Conservation (phyloP, 2,888 invertebrate species). For the Lucinisca nassula region DNA sequence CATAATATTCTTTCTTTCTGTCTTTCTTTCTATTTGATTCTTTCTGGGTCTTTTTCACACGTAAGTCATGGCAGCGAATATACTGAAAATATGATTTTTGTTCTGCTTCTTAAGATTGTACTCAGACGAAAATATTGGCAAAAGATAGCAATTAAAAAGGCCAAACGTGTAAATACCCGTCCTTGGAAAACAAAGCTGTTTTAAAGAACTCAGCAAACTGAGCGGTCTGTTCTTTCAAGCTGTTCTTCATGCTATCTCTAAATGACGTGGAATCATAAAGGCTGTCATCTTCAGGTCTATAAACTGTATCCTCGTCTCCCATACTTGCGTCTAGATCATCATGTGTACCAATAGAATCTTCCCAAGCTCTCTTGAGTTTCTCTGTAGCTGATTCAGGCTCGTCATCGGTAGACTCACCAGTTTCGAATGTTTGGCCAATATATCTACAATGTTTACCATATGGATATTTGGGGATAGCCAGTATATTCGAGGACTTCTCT, state of each 20-base stretch:
- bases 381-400: constrained; percentile 41
- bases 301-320: constrained; percentile 40
- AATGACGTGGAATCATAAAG: constrained; percentile 42
- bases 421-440: constrained; percentile 60
- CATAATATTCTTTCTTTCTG: no score
- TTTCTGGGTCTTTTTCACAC: no score
- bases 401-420: constrained; percentile 53
- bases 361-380: constrained; percentile 28
- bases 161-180: no score
- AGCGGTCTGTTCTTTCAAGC: constrained; percentile 49
- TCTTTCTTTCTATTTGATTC: no score
- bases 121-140: no score
- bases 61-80: no score
- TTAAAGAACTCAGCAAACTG: constrained; percentile 61
- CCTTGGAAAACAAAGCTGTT: constrained; percentile 49
- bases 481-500: no score
- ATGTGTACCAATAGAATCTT: background rate
- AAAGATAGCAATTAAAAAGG: no score
- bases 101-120: no score
- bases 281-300: constrained; percentile 46
- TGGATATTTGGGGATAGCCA: no score
- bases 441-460: constrained; percentile 48
- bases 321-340: constrained; percentile 34
- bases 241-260: constrained; percentile 43
- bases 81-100: no score